Evolutionary conservation across 30 jellyfish, hydroid and myxozoan species (phyloP), one percentile per base, ranked within the genome.

Genomic region (Cassiopea andromeda): DNA sequence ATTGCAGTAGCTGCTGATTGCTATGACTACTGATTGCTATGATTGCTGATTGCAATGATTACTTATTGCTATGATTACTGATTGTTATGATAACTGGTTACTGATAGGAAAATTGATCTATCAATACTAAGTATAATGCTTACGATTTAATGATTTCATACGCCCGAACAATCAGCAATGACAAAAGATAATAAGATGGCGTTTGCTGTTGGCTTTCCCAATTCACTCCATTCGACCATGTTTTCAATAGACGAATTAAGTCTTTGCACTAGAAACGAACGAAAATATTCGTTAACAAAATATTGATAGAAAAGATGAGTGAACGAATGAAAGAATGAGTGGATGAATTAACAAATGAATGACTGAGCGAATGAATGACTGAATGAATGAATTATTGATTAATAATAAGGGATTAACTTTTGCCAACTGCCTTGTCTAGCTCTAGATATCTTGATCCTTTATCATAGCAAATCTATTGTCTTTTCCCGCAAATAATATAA

Each of bases 261-360:
- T 96, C 98, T 69, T 89, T 92, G 91, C 99, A 95, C 99, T 95
- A 81, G n/a, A 86, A 77, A 5, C 6, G 19, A 64, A 64, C 12
- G 12, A 54, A 6, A 54, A 54, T 3, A 10, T 3, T 10, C 7
- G 12, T 54, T 54, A 54, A 6, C 12, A 54, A 54, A 54, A 54
- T 54, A 54, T 10, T 54, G 64, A 54, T 64, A 64, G 19, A 64
- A 64, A 5, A 27, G 15, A 64, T 64, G 73, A 64, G 43, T 64
- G 15, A 64, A 64, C 15, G 73, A 64, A 64, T 64, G 73, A 64
- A 64, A 5, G 73, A 64, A 64, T 64, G 73, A 64, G 15, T 64
- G 19, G 27, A 9, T 9, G 73, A 64, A 64, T 13, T 2, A 64
- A 64, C 6, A 14, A 64, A 64, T 13, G 43, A 64, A 64, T 64